A percentile compares a stretch with the other conserved stretches of the same genome.
phyloP scores from a whole-genome alignment of 2,888 invertebrate species.

The Cenopis cana region DNA sequence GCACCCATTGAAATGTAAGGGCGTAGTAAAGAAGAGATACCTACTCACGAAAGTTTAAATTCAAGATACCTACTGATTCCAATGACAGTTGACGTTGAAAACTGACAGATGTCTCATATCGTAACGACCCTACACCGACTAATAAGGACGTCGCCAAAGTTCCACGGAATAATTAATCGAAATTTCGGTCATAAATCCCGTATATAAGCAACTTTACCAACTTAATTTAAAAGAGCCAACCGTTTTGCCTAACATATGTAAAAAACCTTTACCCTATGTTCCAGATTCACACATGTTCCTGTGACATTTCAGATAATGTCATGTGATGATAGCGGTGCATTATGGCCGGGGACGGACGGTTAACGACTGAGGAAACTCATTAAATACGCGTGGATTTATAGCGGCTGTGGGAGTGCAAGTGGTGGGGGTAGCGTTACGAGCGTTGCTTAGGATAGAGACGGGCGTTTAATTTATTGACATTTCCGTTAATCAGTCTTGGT shows the following conservation, averaged over 20 bases:
- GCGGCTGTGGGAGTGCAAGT: slow-evolving; percentile 54
- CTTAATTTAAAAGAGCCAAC: slow-evolving; percentile 5
- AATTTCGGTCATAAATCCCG: no score
- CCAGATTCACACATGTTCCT: slow-evolving; percentile 63
- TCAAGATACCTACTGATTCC: no score
- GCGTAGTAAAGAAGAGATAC: no score
- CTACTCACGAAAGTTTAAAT: no score
- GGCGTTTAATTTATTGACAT: slow-evolving; percentile 39
- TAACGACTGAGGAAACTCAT: slow-evolving; percentile 80
- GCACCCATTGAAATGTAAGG: no score
- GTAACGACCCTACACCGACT: no score
- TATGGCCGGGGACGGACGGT: slow-evolving; percentile 72
- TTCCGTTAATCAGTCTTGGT: slow-evolving; percentile 24
- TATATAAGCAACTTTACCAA: background rate
- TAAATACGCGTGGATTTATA: slow-evolving; percentile 79
- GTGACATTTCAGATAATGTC: slow-evolving; percentile 67
- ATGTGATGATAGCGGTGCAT: slow-evolving; percentile 74
- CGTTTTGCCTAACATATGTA: background rate
- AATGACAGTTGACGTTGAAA: no score
- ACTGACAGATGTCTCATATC: no score
- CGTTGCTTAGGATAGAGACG: slow-evolving; percentile 20
- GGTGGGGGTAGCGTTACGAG: slow-evolving; percentile 8
- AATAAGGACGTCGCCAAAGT: no score
- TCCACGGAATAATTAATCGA: background rate
- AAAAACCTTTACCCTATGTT: slow-evolving; percentile 35